Conservation (phyloP, 2,113 vertebrate genomes). For the Procavia capensis region DNA sequence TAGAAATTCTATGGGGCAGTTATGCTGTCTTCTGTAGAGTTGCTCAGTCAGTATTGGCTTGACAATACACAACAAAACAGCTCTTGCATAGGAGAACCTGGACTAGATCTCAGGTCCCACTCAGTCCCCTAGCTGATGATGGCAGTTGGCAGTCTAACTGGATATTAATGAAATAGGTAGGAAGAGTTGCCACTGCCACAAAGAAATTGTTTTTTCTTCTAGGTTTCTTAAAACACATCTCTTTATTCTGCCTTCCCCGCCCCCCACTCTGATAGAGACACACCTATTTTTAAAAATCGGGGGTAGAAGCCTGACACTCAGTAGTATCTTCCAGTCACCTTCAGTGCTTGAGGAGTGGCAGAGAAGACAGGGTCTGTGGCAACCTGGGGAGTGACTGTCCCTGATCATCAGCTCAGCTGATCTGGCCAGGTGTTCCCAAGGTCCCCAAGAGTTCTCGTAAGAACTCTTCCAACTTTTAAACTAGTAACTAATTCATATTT, state of each 20-base stretch:
- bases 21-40: neutral
- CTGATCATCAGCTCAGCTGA: neutral
- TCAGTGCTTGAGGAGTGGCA: neutral
- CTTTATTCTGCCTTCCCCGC: neutral
- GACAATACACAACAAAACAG: neutral
- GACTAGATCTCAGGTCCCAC: neutral
- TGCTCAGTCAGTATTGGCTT: neutral
- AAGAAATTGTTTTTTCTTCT: neutral
- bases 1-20: no score
- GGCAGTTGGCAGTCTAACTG: neutral
- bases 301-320: neutral
- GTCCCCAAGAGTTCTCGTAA: neutral
- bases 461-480: neutral
- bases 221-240: neutral
- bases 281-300: neutral
- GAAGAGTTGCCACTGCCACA: neutral
- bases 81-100: neutral
- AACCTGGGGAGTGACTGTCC: neutral
- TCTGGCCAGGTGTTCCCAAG: neutral
- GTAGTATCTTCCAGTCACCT: no score
- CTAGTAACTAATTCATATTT: neutral
- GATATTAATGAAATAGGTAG: neutral
- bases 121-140: neutral
- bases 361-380: neutral
- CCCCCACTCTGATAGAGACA: neutral